Conservation (phyloP, 2,113 vertebrate species). For the Myiopsitta monachus region DNA sequence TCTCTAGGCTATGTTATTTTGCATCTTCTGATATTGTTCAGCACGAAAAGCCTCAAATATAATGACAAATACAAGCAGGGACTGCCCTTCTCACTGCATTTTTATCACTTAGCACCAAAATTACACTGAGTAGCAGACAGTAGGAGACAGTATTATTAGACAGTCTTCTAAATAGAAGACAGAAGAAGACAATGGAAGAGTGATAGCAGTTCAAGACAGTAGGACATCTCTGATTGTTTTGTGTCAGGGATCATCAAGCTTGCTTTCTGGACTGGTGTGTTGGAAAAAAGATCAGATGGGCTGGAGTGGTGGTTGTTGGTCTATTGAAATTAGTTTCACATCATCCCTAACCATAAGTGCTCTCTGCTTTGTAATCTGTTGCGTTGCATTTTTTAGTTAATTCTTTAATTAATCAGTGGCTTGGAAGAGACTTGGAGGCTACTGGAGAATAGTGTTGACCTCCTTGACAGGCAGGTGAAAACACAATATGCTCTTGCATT, state of each 20-base stretch:
- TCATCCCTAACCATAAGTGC: not conserved
- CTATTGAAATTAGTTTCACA: not conserved
- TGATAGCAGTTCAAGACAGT: not conserved
- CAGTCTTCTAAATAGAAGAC: not conserved
- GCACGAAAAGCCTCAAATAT: not conserved
- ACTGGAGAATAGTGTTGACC: not conserved
- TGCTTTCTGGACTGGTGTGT: not conserved
- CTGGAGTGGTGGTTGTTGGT: not conserved
- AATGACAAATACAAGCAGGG: not conserved
- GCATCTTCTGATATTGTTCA: not conserved
- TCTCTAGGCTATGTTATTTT: not conserved
- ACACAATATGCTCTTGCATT: not conserved
- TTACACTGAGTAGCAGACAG: not conserved
- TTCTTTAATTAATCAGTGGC: not conserved
- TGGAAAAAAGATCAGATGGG: not conserved
- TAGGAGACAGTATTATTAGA: not conserved
- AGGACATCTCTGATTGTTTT: not conserved
- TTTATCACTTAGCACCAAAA: not conserved
- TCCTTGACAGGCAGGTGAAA: not conserved
- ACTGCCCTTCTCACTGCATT: conserved; percentile 2
- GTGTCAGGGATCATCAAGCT: conserved; percentile 10
- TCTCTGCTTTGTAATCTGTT: conserved; percentile 23
- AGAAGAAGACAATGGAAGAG: not conserved
- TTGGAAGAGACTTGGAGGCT: not conserved
- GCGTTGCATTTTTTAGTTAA: not conserved